Conservation (phyloP, 92 coral and sea anemone species). For the Phenganax subtilis region DNA sequence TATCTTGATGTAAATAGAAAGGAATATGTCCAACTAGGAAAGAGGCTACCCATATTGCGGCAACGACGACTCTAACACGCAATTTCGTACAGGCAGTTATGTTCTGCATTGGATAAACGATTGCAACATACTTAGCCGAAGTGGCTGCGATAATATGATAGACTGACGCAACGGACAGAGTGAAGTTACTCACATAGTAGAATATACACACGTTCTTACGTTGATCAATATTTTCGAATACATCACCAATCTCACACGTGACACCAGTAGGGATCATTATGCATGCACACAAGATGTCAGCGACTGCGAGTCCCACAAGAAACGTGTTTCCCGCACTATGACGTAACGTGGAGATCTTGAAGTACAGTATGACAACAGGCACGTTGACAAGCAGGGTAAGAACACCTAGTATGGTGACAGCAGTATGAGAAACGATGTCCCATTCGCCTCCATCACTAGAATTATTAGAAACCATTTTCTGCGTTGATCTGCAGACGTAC, state of each 20-base stretch:
- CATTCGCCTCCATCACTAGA: neutral
- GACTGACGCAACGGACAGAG: slow-evolving; percentile 16
- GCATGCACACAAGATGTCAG: slow-evolving; percentile 28
- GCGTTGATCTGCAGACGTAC: neutral
- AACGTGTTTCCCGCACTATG: slow-evolving; percentile 28
- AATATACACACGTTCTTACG: neutral
- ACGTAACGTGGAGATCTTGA: slow-evolving; percentile 28
- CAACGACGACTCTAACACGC: slow-evolving; percentile 4
- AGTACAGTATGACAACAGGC: neutral
- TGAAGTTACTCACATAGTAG: slow-evolving; percentile 11
- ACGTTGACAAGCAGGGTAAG: neutral
- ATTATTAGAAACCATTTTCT: neutral
- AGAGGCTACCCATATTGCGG: slow-evolving; percentile 7
- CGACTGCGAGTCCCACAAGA: slow-evolving; percentile 26
- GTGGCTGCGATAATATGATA: slow-evolving; percentile 35
- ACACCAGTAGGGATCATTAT: slow-evolving; percentile 24
- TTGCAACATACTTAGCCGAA: slow-evolving; percentile 28
- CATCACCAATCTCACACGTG: neutral
- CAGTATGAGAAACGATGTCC: neutral
- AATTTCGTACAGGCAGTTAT: slow-evolving; percentile 8
- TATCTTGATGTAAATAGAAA: neutral
- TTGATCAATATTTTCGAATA: neutral
- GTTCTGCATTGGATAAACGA: slow-evolving; percentile 27
- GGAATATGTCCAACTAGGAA: slow-evolving; percentile 30
- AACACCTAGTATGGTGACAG: neutral